phyloP scores from a whole-genome alignment of 2,888 invertebrate genomes.

The Drosophila buzzatii region DNA sequence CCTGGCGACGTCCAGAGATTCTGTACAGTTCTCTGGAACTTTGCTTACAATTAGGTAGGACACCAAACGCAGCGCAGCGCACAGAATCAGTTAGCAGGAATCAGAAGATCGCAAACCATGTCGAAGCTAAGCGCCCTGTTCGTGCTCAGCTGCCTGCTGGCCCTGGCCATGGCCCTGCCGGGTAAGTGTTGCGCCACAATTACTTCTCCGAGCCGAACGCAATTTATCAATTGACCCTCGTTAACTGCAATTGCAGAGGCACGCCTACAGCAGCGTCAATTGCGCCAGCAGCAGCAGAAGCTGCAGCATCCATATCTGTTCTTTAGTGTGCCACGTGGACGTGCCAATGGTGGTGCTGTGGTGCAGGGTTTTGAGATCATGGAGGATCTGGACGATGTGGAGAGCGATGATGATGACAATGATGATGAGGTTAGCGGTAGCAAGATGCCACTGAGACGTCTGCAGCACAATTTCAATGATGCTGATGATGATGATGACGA shows the following conservation, averaged over 20 bases:
- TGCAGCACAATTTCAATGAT: conserved; percentile 17
- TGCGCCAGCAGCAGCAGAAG: conserved; percentile 33
- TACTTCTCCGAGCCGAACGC: too few species aligned
- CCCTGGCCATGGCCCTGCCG: conserved; percentile 57
- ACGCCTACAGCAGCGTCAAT: conserved; percentile 42
- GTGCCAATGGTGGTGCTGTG: conserved; percentile 47
- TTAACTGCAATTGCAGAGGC: conserved; percentile 52
- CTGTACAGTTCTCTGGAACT: conserved; percentile 80
- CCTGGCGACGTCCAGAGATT: conserved; percentile 62
- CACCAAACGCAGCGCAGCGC: conserved; percentile 32
- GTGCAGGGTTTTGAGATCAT: conserved; percentile 73
- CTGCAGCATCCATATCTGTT: conserved; percentile 79
- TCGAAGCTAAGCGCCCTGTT: conserved; percentile 55
- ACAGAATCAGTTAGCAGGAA: conserved; percentile 11
- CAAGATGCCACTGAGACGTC: conserved; percentile 10
- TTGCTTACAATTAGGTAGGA: conserved; percentile 81
- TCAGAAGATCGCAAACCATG: conserved; percentile 35
- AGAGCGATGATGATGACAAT: conserved; percentile 41
- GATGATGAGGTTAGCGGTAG: conserved; percentile 14
- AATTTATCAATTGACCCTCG: not conserved
- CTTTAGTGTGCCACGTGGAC: conserved; percentile 71
- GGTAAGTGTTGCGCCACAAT: conserved; percentile 50
- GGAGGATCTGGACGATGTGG: conserved; percentile 46
- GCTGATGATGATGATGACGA: conserved; percentile 25
- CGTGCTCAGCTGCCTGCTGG: conserved; percentile 63